These are phyloP conservation scores for Heliconius cydno DNA, from an alignment of 2,888 invertebrate species.

Conservation along the genomic window DNA sequence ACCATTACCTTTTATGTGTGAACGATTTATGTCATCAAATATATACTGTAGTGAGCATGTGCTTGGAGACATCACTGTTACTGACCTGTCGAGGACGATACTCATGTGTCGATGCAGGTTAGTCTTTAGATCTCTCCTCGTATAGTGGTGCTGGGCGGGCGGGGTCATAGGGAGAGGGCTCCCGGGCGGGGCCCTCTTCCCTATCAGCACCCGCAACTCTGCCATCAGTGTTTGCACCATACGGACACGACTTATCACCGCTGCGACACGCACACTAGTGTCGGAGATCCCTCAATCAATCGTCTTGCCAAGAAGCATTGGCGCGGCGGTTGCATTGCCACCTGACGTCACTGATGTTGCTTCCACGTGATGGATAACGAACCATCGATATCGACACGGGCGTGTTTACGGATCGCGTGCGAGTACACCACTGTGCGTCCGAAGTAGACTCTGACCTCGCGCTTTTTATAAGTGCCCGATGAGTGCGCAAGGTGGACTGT, in stretches of 20 bases:
- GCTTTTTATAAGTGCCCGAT: slow-evolving; percentile 81
- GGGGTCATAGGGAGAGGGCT: slow-evolving; percentile 60
- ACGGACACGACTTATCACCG: slow-evolving; percentile 75
- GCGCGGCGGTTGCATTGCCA: slow-evolving; percentile 73
- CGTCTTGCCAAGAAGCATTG: slow-evolving; percentile 79
- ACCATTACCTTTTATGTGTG: background rate
- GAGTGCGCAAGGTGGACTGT: slow-evolving; percentile 75
- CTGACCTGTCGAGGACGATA: slow-evolving; percentile 82
- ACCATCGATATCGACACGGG: slow-evolving; percentile 73
- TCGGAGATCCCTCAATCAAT: slow-evolving; percentile 63
- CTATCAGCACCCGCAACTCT: slow-evolving; percentile 81
- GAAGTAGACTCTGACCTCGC: slow-evolving; percentile 75
- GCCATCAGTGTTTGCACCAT: slow-evolving; percentile 82
- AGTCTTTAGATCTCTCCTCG: slow-evolving; percentile 77
- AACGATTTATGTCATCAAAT: background rate
- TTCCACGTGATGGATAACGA: slow-evolving; percentile 71
- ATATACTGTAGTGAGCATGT: background rate
- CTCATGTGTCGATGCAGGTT: slow-evolving; percentile 82
- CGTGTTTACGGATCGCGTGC: slow-evolving; percentile 78
- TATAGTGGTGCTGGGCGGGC: slow-evolving; percentile 69
- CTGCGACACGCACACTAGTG: slow-evolving; percentile 72
- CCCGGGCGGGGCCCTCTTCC: slow-evolving; percentile 76
- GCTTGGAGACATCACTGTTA: slow-evolving; percentile 39
- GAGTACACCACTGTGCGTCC: slow-evolving; percentile 74
- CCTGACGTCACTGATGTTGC: slow-evolving; percentile 69